A percentile compares a stretch with the other conserved stretches of the same genome.
Evolutionary conservation across 1,140 invertebrate species (phyloP).

Genomic region (Hycleus phaleratus): DNA sequence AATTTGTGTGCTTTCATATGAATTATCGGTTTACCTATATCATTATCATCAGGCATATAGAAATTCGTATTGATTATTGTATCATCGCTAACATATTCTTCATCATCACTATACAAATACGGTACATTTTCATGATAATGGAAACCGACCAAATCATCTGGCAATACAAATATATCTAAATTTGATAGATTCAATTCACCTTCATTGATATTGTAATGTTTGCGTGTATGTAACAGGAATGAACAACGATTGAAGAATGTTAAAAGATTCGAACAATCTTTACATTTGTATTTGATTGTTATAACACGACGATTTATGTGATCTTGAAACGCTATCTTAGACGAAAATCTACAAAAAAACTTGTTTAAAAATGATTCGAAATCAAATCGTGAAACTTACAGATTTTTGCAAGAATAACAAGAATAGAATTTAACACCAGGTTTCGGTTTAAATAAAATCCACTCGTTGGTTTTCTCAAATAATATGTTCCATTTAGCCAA

Average conservation of each 20-base stretch:
- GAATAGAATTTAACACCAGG: constrained; percentile 30
- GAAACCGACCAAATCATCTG: constrained; percentile 29
- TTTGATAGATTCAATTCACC: constrained; percentile 30
- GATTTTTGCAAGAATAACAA: constrained; percentile 33
- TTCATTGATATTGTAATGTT: constrained; percentile 23
- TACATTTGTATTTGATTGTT: constrained; percentile 29
- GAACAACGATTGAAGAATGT: constrained; percentile 35
- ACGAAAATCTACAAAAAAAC: constrained; percentile 28
- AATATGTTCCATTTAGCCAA: constrained; percentile 30
- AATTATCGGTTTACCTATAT: constrained; percentile 27
- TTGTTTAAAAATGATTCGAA: background rate
- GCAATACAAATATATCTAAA: constrained; percentile 25
- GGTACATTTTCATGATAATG: constrained; percentile 23
- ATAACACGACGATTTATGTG: constrained; percentile 31
- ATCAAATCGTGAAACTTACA: constrained; percentile 20
- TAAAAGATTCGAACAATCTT: constrained; percentile 18
- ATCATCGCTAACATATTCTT: constrained; percentile 18
- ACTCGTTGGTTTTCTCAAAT: constrained; percentile 26
- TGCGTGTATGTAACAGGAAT: constrained; percentile 31
- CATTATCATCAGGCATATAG: constrained; percentile 23
- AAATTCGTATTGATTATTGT: constrained; percentile 27
- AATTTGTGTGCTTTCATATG: constrained; percentile 24
- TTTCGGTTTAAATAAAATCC: constrained; percentile 34
- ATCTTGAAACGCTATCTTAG: constrained; percentile 30
- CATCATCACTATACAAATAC: constrained; percentile 26